Percentiles rank a stretch among this genome's conserved stretches.
These are phyloP conservation scores for Phrynocephalus forsythii DNA, from an alignment of 2,797 vertebrate genomes.

Conservation along the genomic window DNA sequence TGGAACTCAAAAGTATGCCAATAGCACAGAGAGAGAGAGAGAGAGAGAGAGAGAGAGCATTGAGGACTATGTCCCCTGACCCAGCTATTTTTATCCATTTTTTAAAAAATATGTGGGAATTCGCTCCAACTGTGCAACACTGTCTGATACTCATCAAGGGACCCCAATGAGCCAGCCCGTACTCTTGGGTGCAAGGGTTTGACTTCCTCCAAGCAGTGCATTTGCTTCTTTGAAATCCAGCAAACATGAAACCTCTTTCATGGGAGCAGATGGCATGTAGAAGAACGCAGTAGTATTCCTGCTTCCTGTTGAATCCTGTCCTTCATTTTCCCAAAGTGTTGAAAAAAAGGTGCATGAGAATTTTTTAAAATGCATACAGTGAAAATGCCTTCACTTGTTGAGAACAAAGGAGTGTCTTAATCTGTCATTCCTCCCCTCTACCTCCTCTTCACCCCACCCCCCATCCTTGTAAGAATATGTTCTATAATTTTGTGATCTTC, in stretches of 20 bases:
- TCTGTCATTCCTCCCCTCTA: conserved; percentile 23
- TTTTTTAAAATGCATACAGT: conserved; percentile 64
- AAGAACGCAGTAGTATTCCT: conserved; percentile 48
- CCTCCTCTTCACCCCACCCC: too few relatives aligned
- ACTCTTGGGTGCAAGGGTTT: too few relatives aligned
- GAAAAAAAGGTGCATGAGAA: neutral
- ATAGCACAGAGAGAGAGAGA: too few relatives aligned
- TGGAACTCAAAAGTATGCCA: too few relatives aligned
- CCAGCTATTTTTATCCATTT: too few relatives aligned
- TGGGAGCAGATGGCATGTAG: conserved; percentile 49
- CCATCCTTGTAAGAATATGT: conserved; percentile 58
- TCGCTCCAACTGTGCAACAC: too few relatives aligned
- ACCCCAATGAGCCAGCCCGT: too few relatives aligned
- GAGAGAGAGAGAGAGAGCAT: too few relatives aligned
- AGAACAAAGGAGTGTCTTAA: conserved; percentile 55
- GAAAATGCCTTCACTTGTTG: conserved; percentile 23
- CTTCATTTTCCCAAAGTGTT: conserved; percentile 18
- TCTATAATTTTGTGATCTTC: conserved; percentile 53
- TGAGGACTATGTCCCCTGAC: too few relatives aligned
- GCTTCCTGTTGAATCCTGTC: conserved; percentile 64
- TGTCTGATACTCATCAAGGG: too few relatives aligned
- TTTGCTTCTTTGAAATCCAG: conserved; percentile 43
- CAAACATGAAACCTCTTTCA: conserved; percentile 56
- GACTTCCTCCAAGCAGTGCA: neutral
- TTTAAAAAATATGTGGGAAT: too few relatives aligned